Evolutionary conservation across 2,113 vertebrate genomes (phyloP).

Genomic region (Melanostigma gelatinosum): DNA sequence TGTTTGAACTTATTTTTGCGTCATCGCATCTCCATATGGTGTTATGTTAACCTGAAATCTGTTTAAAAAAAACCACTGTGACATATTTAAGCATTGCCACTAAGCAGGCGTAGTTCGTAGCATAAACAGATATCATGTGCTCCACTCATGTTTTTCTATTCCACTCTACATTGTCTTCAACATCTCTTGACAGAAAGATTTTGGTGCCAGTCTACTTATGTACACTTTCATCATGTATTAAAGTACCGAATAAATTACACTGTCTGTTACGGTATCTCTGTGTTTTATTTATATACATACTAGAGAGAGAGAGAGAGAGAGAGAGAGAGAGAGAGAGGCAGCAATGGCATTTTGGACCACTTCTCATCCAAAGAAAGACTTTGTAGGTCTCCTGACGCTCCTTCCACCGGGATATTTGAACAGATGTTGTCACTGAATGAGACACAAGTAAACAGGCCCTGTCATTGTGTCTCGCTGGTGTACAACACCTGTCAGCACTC

Average conservation of each 20-base stretch:
- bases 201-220: background rate
- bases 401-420: slow-evolving; percentile 56
- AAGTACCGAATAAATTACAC: background rate
- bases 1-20: background rate
- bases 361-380: slow-evolving; percentile 24
- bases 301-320: no score
- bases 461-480: slow-evolving; percentile 67
- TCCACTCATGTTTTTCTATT: background rate
- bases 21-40: slow-evolving; percentile 15
- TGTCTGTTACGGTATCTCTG: background rate
- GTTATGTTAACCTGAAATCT: slow-evolving; percentile 3
- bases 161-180: background rate
- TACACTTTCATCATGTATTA: background rate
- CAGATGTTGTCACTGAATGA: slow-evolving; percentile 62
- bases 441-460: slow-evolving; percentile 67
- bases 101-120: background rate
- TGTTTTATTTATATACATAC: no score
- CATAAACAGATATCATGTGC: background rate
- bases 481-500: slow-evolving; percentile 69
- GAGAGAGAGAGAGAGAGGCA: no score
- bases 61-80: background rate
- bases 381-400: slow-evolving; percentile 23
- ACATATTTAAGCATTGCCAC: background rate
- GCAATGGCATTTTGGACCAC: slow-evolving; percentile 8
- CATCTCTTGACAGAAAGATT: background rate